Base-by-base conservation (phyloP, 2,888 invertebrate species). In the Hemicrepidius hirtus region DNA sequence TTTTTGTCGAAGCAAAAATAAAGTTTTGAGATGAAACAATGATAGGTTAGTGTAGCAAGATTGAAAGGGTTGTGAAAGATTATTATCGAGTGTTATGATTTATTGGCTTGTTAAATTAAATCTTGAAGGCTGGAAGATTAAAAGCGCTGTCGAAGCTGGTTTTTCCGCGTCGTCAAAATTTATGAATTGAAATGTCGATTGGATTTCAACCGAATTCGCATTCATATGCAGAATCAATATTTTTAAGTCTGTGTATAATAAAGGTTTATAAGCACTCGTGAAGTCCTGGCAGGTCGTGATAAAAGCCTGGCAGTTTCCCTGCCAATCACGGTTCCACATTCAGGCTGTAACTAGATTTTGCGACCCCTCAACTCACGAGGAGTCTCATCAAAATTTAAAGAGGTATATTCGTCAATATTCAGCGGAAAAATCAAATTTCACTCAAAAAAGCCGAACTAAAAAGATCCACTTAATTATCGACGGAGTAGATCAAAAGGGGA, bases 151-250 rank as follows among this genome's bases (percentile, higher is more conserved):
- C 37, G 35, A 37, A 35, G 57, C 7, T 20, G 37, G 18, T 57
- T 40, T 50, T 53, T 35, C 57, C n/a, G 10, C 57, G 18, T 40
- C 37, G 18, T 18, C 24, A 18, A 55, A 67, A 70, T 57, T 57
- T 35, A 66, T 66, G 32, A 37, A 66, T 68, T 66, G 66, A 60
- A 59, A 50, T 71, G 60, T 44, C 66, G 66, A 71, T 71, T 66
- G 62, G 44, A 63, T 68, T 73, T 55, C 41, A 73, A 70, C 67
- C 74, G 68, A 69, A 75, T 75, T 76, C 70, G 76, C 76, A 83
- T 83, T 83, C 82, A 82, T 81, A 82, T 83, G 82, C 81, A 81
- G 80, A 83, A 83, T 84, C 82, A 80, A 83, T 84, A 83, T 83
- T 84, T 84, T 84, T 82, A 81, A 82, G 80, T 81, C 80, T 80